Base-by-base conservation (phyloP, 2,888 invertebrate genomes). In the Cheilosia grossa region DNA sequence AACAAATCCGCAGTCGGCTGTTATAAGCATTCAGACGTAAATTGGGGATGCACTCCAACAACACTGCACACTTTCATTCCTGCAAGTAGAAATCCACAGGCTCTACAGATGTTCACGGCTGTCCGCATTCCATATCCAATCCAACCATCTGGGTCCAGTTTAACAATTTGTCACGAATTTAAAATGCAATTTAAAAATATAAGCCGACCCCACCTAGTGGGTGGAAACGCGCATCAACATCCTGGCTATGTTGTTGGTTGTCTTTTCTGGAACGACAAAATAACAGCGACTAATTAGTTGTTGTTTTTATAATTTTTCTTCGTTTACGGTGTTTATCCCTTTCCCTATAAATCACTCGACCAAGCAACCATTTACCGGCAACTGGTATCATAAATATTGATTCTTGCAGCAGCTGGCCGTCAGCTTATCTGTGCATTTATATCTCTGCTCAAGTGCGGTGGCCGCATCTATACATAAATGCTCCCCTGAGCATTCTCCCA, bases 341-440 rank as follows among this genome's bases (percentile, higher is more conserved):
- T 85, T 80, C 15, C 37, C 51, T 80, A 85, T 85, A 85, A 85
- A 85, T 85, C 83, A 85, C 58, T 80, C 72, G 73, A 58, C 21
- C 75, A 73, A 58, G 67, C 66, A 67, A 81, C 81, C 80, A 66
- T 80, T 80, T 66, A 59, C 64, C 66, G 66, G 61, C 66, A 49
- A 44, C 59, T 51, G 63, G 74, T 49, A 75, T 86, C 81, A 86
- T 86, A 86, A 86, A 86, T 86, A 81, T 86, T 86, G 85, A 81
- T 77, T 77, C 81, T 47, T 44, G 30, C 69, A 59, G 80, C 83
- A 80, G 83, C 70, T 80, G 83, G 79, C 61, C 66, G 72, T 85
- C 66, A 63, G 75, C 80, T 80, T 85, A 85, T 85, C 83, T 85
- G 44, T 64, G 70, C 44, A 83, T 80, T 80, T 80, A 80, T 75